Evolutionary conservation across 2,888 invertebrate genomes (phyloP).

Genomic region (Meteorus colon): DNA sequence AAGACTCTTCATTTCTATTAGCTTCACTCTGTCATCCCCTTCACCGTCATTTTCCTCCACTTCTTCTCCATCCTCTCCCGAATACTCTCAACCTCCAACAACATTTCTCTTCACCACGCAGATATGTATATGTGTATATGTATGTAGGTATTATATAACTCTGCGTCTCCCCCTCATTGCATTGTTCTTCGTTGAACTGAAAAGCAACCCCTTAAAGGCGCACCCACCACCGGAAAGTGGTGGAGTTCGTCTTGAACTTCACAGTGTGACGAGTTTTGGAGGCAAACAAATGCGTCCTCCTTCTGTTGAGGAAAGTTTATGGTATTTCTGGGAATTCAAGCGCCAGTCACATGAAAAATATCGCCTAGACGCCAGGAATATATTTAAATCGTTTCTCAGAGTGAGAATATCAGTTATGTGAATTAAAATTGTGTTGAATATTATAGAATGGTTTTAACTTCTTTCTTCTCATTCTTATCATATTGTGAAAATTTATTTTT

Average conservation of each 20-base stretch:
- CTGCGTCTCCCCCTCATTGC: not conserved
- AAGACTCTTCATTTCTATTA: slow-evolving; percentile 67
- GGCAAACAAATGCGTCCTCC: slow-evolving; percentile 17
- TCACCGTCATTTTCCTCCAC: slow-evolving; percentile 25
- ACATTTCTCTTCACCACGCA: not conserved
- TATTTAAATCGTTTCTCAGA: slow-evolving; percentile 13
- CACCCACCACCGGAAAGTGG: slow-evolving; percentile 12
- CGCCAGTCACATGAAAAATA: slow-evolving; percentile 18
- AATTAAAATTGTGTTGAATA: not conserved
- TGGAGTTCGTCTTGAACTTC: not conserved
- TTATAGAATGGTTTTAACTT: too few species aligned
- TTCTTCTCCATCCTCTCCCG: slow-evolving; percentile 49
- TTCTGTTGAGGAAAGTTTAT: not conserved
- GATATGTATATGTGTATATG: not conserved
- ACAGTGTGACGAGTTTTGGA: not conserved
- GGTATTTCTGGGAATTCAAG: slow-evolving; percentile 24
- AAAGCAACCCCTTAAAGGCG: slow-evolving; percentile 41
- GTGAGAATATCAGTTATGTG: not conserved
- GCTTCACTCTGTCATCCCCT: slow-evolving; percentile 54
- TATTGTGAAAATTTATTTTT: too few species aligned
- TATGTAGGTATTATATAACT: not conserved
- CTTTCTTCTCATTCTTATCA: too few species aligned
- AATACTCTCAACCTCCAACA: slow-evolving; percentile 36
- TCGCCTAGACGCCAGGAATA: slow-evolving; percentile 11
- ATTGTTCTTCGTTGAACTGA: slow-evolving; percentile 38